A percentile compares a stretch with the other conserved stretches of the same genome.
phyloP scores from a whole-genome alignment of 2,113 vertebrate genomes.

The Illadopsis cleaveri region DNA sequence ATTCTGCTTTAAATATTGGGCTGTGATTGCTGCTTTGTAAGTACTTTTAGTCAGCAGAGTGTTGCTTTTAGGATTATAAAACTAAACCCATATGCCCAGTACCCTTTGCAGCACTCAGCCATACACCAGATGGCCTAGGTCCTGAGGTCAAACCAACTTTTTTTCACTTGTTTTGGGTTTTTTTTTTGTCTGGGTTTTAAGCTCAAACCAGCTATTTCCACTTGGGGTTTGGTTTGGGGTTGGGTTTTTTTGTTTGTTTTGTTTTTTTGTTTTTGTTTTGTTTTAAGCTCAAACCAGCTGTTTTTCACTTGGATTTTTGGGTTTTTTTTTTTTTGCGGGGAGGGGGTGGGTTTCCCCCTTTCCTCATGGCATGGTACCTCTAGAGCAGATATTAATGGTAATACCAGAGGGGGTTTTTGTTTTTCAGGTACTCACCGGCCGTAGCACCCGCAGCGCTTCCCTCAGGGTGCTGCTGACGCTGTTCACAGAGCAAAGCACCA shows the following conservation, averaged over 20 bases:
- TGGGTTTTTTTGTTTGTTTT: no score
- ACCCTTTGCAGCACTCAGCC: not conserved
- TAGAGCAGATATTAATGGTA: accelerated
- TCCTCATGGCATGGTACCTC: accelerated
- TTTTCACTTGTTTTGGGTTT: not conserved
- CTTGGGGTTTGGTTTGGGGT: no score
- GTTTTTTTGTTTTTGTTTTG: no score
- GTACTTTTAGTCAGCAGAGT: not conserved
- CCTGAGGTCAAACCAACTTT: not conserved
- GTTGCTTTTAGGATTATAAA: not conserved
- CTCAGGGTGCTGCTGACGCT: constrained; percentile 61
- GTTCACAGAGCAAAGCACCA: constrained; percentile 83
- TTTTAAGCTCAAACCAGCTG: not conserved
- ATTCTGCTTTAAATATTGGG: not conserved
- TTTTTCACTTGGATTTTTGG: no score
- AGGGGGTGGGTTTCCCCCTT: not conserved
- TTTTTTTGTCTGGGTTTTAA: not conserved
- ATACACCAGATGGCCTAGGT: not conserved
- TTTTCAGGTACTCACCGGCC: constrained; percentile 74
- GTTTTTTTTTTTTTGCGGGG: no score
- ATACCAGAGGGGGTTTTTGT: not conserved
- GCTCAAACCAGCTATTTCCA: not conserved
- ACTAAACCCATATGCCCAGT: not conserved
- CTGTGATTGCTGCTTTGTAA: accelerated
- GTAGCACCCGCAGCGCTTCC: constrained; percentile 78